Evolutionary conservation across 2,888 invertebrate genomes (phyloP), one percentile per base, ranked within the genome.

Genomic region (Mesoligia furuncula): DNA sequence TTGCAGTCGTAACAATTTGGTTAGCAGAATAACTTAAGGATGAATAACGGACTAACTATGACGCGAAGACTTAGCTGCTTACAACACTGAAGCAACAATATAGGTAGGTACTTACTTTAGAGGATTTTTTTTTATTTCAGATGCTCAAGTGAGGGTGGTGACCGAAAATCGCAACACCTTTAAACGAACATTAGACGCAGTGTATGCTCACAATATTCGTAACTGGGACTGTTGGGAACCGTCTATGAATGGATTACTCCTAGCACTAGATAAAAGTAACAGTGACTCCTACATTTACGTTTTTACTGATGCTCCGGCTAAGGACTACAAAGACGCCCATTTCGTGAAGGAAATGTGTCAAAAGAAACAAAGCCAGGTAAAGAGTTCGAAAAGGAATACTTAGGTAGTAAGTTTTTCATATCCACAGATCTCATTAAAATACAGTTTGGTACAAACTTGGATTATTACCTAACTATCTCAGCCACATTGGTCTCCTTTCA

Each of bases 291-390:
- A 79, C 20, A 48, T 93, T 2, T 93, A 86, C 59, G 89, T 92
- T 0, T 93, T 92, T 65, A 93, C 92, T 7, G 93, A 93, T 64
- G 92, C 92, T 0, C 61, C 87, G 0, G 88, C 93, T 0, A 89
- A 84, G 45, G 93, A 93, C 77, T 71, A 84, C 17, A 0, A 0
- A 0, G 72, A 77, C 24, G 51, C 76, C 8, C 73, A 1, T 48
- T 82, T 57, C 42, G 84, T 92, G 2, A 88, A 79, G 70, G 81
- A 80, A 11, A 36, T 92, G 31, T 89, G 90, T 31, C 88, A 90
- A 75, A 80, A 84, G 42, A 92, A 90, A 75, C 89, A 90, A 57
- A 85, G 71, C 62, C 88, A 88, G 88, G 91, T 91, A 87, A 6
- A 36, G 15, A 54, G n/a, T 36, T 3, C 8, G 20, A 36, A n/a